Conservation (phyloP, 2,797 vertebrate species). For the Dryobates pubescens region DNA sequence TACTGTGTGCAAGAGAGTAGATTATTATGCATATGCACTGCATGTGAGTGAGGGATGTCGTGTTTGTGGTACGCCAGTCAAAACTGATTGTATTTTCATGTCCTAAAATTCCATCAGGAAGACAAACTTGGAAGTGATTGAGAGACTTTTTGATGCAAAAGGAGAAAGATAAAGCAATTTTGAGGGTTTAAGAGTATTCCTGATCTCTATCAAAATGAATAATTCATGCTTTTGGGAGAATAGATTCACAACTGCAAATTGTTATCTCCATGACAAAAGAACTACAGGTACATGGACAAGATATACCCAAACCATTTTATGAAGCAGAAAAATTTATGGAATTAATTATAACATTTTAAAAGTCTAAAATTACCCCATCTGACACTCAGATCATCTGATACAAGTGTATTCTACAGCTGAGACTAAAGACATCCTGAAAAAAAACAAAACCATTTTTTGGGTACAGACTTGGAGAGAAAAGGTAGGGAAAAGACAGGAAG, state of each 20-base stretch:
- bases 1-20: not conserved
- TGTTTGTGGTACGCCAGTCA: not conserved
- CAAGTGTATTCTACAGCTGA: not conserved
- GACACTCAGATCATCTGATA: not conserved
- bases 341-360: not conserved
- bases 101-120: not conserved
- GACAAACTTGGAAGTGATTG: not conserved
- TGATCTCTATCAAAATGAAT: not conserved
- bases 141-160: not conserved
- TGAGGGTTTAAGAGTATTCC: not conserved
- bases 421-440: not conserved
- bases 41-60: not conserved
- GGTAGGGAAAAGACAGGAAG: not conserved
- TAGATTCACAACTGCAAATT: constrained; percentile 45
- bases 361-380: not conserved
- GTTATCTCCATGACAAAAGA: not conserved
- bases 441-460: not conserved
- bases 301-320: not conserved
- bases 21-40: not conserved
- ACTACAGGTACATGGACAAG: not conserved
- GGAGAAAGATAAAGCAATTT: not conserved
- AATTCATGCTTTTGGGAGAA: not conserved
- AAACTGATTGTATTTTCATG: not conserved
- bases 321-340: constrained; percentile 28
- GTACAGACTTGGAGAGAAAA: not conserved